Evolutionary conservation across 2,113 vertebrate genomes (phyloP).

Genomic region (Salminus brasiliensis): DNA sequence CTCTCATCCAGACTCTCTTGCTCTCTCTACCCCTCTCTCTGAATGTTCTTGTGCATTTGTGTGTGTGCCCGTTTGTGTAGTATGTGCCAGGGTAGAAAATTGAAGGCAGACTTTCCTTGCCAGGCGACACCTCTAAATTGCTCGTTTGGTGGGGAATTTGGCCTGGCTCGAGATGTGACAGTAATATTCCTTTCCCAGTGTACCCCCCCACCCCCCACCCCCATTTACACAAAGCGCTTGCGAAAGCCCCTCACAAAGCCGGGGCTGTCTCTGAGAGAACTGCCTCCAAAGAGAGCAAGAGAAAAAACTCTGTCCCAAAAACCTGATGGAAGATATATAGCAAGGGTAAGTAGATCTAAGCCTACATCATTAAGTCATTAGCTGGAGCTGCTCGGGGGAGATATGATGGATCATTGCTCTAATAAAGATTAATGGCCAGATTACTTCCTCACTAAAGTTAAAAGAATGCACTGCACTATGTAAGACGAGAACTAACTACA

Average conservation of each 20-base stretch:
- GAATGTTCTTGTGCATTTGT: not conserved
- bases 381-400: not conserved
- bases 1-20: not conserved
- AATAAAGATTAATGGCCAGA: constrained; percentile 40
- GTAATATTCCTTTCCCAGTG: constrained; percentile 40
- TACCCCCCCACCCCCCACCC: not conserved
- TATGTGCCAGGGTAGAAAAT: constrained; percentile 42
- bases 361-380: constrained; percentile 16
- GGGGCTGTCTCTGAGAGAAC: not conserved
- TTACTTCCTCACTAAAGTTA: constrained; percentile 37
- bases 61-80: constrained; percentile 18
- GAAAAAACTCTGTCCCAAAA: constrained; percentile 5
- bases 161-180: constrained; percentile 48
- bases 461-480: constrained; percentile 30
- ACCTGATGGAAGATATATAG: constrained; percentile 22
- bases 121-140: constrained; percentile 50
- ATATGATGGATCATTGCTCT: constrained; percentile 27
- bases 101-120: constrained; percentile 47
- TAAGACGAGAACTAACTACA: constrained; percentile 30
- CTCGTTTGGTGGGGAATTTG: constrained; percentile 51
- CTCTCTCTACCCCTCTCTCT: constrained; percentile 4
- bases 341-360: constrained; percentile 40
- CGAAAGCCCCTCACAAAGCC: constrained; percentile 20
- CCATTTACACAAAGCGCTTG: constrained; percentile 6
- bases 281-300: constrained; percentile 16